A percentile compares a stretch with the other conserved stretches of the same genome.
phyloP scores from a whole-genome alignment of 2,113 vertebrate genomes.

The Taurulus bubalis region DNA sequence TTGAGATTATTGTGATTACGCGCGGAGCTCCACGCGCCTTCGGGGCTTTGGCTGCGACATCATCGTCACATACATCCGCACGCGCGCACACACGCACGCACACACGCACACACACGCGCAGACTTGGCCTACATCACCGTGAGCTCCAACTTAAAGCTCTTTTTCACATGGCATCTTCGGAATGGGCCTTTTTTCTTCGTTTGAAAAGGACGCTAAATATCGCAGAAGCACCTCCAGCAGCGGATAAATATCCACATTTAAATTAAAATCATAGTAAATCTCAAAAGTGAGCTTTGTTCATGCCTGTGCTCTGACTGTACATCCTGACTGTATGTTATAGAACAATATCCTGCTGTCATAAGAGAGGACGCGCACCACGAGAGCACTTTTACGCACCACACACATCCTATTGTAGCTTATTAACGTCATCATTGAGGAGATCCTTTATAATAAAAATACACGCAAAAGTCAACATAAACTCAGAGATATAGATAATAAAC shows the following conservation, averaged over 20 bases:
- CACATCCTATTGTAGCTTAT: neutral
- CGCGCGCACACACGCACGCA: constrained; percentile 21
- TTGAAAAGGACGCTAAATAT: neutral
- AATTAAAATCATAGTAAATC: neutral
- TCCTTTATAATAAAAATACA: neutral
- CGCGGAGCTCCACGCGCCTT: constrained; percentile 54
- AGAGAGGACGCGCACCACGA: neutral
- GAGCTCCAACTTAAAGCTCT: constrained; percentile 39
- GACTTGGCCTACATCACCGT: constrained; percentile 63
- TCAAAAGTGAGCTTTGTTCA: neutral
- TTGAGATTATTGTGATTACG: constrained; percentile 23
- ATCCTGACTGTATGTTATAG: neutral
- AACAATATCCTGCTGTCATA: neutral
- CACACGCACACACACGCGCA: constrained; percentile 35
- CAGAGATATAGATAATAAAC: neutral
- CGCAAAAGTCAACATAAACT: neutral
- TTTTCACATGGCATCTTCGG: constrained; percentile 28
- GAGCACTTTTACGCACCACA: constrained; percentile 36
- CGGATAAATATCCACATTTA: constrained; percentile 4
- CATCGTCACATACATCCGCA: constrained; percentile 39
- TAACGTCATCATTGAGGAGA: neutral
- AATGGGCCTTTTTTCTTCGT: neutral
- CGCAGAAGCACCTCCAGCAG: neutral
- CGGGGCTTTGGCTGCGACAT: constrained; percentile 54
- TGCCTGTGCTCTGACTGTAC: neutral